phyloP scores from a whole-genome alignment of 2,888 invertebrate genomes.

The Amblyjoppa fuscipennis region DNA sequence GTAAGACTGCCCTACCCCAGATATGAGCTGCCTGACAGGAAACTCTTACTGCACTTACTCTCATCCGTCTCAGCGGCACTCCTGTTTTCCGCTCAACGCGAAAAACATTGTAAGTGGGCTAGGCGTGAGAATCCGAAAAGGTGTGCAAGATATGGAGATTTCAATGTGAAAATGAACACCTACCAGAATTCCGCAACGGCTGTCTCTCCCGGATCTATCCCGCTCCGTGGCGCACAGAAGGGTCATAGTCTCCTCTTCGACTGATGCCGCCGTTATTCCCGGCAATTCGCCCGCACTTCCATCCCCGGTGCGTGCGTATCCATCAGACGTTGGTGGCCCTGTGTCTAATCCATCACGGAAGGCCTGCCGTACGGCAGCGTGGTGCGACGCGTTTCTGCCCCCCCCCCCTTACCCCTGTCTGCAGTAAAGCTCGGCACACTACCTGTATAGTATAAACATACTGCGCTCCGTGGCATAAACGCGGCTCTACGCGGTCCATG shows the following conservation, averaged over 20 bases:
- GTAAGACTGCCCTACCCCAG: too few species aligned
- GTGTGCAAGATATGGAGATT: neutral
- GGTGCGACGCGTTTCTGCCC: constrained; percentile 43
- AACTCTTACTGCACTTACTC: neutral
- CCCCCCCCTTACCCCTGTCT: constrained; percentile 13
- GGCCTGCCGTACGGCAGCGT: constrained; percentile 49
- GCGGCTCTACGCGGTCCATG: neutral
- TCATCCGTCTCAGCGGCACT: neutral
- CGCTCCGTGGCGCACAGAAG: neutral
- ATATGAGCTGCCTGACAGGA: too few species aligned
- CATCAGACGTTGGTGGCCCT: constrained; percentile 76
- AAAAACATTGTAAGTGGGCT: neutral
- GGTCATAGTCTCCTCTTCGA: constrained; percentile 28
- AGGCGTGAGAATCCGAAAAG: neutral
- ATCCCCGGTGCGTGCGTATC: constrained; percentile 69
- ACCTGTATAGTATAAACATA: constrained; percentile 9
- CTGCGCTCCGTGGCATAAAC: neutral
- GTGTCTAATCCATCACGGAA: constrained; percentile 78
- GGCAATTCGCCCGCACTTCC: constrained; percentile 58
- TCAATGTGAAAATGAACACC: constrained; percentile 32
- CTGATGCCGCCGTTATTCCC: constrained; percentile 58
- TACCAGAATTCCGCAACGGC: constrained; percentile 15
- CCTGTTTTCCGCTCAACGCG: neutral
- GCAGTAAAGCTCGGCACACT: constrained; percentile 28
- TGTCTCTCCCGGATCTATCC: neutral